Evolutionary conservation across 2,888 invertebrate genomes (phyloP), one percentile per base, ranked within the genome.

Genomic region (Pinctada fucata): DNA sequence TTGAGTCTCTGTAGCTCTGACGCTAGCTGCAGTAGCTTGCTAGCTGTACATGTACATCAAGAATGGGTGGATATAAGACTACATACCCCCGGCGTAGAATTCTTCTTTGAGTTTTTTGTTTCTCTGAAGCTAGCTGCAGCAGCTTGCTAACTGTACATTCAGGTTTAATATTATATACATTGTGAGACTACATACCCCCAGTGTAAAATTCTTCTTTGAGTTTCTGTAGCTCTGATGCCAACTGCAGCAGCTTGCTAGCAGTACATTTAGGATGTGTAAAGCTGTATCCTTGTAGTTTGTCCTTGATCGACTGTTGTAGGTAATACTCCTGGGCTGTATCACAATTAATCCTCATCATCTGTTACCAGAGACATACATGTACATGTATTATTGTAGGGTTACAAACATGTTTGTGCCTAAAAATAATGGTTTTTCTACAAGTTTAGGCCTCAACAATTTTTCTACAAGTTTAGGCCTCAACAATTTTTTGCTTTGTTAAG

Each of bases 21-120:
- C 0, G 97, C 96, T 65, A 99, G 93, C 88, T 98, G 97, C 45
- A 97, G 95, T 0, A 98, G 94, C 13, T 98, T 93, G 0, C 96
- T 95, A 4, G 97, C 97, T 78, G 97, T 95, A 63, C 97, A 97
- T n/a, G n/a, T n/a, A 78, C 97, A 95, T 58, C 97, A 97, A n/a
- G n/a, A n/a, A n/a, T n/a, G n/a, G n/a, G n/a, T n/a, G n/a, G 76
- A 96, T 31, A 31, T 31, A 31, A 31, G 31, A 31, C 31, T 16
- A 50, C 74, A 65, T 71, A 77, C 80, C 80, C n/a, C 81, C 79
- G 67, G 81, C 79, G 64, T 83, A 78, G 72, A 97, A 94, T 89
- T 97, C 96, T 81, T 98, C 97, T 85, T 97, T 95, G 86, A 98
- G 94, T 31, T 81, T 95, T 95, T 76, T 96, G 95, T 90, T 98